Evolutionary conservation across 2,113 vertebrate genomes (phyloP).

Genomic region (Nesoenas mayeri): DNA sequence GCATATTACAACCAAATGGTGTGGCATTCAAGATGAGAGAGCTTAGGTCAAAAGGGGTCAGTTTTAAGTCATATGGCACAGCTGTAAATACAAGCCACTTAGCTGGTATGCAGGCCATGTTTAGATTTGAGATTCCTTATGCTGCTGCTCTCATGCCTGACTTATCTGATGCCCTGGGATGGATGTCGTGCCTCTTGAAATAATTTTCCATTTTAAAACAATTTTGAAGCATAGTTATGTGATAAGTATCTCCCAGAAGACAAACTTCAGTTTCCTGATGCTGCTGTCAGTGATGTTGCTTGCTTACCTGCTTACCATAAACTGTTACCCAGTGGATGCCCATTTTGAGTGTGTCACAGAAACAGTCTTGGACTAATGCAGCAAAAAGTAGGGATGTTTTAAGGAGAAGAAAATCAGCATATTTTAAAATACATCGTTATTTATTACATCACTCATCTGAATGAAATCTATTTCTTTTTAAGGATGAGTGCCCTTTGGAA

Average conservation of each 20-base stretch:
- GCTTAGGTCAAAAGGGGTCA: neutral
- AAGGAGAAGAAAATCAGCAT: neutral
- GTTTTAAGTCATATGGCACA: neutral
- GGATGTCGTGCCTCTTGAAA: neutral
- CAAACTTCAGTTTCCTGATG: neutral
- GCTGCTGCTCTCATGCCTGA: neutral
- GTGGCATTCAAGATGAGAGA: neutral
- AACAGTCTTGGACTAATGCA: neutral
- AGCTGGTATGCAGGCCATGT: neutral
- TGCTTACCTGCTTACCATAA: neutral
- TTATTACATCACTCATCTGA: neutral
- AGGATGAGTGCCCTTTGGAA: neutral
- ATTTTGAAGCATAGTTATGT: neutral
- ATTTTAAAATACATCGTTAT: neutral
- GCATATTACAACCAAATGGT: neutral
- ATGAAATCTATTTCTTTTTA: neutral
- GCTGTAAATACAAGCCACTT: neutral
- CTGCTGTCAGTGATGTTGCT: neutral
- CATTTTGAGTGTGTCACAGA: neutral
- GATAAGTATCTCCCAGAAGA: neutral
- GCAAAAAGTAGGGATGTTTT: neutral
- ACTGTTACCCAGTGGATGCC: neutral
- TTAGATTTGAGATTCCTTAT: slow-evolving; percentile 28
- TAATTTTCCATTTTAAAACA: neutral
- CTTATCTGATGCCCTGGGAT: neutral